These are phyloP conservation scores for Tupaia tana DNA, from an alignment of 2,113 vertebrate genomes.

Conservation along the genomic window DNA sequence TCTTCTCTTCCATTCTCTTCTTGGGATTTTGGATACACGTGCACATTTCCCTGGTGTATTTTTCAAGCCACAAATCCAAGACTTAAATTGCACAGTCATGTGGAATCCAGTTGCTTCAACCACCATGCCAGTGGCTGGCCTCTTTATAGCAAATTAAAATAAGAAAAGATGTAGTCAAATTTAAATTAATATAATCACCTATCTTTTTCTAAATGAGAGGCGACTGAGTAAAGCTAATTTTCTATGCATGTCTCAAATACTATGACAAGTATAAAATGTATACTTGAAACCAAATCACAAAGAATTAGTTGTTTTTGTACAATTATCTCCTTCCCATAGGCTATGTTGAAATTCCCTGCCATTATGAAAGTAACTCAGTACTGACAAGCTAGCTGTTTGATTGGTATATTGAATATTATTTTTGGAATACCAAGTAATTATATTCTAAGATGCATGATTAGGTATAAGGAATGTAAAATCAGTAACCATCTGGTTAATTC, in stretches of 20 bases:
- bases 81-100: too few relatives aligned
- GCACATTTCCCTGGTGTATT: too few relatives aligned
- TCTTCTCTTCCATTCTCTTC: too few relatives aligned
- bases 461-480: background rate
- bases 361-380: slow-evolving; percentile 23
- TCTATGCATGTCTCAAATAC: background rate
- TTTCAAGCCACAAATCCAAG: too few relatives aligned
- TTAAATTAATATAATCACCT: background rate
- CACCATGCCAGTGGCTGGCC: too few relatives aligned
- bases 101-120: too few relatives aligned
- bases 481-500: background rate
- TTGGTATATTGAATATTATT: background rate
- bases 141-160: too few relatives aligned
- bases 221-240: background rate
- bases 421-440: slow-evolving; percentile 12
- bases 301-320: background rate
- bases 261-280: background rate
- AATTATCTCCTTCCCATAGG: background rate
- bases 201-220: background rate
- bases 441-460: background rate
- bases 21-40: too few relatives aligned
- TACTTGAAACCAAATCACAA: background rate
- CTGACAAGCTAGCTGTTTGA: background rate
- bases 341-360: background rate
- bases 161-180: background rate